Evolutionary conservation across 2,113 vertebrate species (phyloP).

Genomic region (Megalops atlanticus): DNA sequence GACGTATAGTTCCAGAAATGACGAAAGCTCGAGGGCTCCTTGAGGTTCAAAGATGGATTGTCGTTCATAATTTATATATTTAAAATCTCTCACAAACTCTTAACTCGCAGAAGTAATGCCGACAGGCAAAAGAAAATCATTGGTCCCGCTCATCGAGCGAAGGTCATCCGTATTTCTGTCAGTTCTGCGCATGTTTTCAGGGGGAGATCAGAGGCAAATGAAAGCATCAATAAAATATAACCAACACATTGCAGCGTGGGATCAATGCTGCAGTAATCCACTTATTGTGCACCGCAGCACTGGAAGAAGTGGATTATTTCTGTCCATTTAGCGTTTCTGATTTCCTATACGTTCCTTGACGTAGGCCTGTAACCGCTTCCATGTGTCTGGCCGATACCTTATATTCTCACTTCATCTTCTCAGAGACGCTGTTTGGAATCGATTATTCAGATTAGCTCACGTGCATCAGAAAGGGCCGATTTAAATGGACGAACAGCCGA

Average conservation of each 20-base stretch:
- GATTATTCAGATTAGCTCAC: not conserved
- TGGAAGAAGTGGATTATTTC: not conserved
- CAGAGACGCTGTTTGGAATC: not conserved
- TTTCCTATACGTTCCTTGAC: not conserved
- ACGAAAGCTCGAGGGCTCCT: not conserved
- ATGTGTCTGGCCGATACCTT: not conserved
- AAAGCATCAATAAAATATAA: constrained; percentile 13
- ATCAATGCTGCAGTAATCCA: constrained; percentile 9
- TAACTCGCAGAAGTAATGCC: not conserved
- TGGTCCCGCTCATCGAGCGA: not conserved
- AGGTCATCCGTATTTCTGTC: constrained; percentile 13
- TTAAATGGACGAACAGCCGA: not conserved
- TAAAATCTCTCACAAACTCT: not conserved
- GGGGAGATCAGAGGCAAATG: not conserved
- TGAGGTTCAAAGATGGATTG: not conserved
- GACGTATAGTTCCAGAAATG: not conserved
- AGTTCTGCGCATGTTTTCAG: not conserved
- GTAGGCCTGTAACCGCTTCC: not conserved
- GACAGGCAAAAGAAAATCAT: not conserved
- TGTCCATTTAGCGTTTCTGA: not conserved
- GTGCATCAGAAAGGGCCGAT: not conserved
- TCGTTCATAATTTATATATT: not conserved
- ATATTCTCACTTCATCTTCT: not conserved
- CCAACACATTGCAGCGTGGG: not conserved
- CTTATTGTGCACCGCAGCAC: not conserved